Base-by-base conservation (phyloP, 2,888 invertebrate genomes). In the Physocephala rufipes region DNA sequence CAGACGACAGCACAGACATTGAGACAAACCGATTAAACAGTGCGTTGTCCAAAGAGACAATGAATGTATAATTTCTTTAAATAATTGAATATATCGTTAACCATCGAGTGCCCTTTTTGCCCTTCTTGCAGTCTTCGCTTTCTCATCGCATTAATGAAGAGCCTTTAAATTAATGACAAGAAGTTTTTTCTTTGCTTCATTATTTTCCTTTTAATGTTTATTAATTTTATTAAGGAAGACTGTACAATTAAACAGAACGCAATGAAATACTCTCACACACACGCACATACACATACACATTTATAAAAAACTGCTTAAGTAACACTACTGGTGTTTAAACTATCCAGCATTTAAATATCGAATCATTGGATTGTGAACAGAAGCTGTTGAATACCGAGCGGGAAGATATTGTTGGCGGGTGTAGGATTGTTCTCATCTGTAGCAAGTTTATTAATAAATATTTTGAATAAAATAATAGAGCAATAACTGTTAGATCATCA, bases 211-310 rank as follows among this genome's bases (percentile, higher is more conserved):
- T 21, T 45, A 21, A 12, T 65, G 15, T 51, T 16, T 51, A 30
- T 65, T 66, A 66, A 66, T 53, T 55, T 36, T 59, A 26, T 59
- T n/a, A n/a, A n/a, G n/a, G 28, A 47, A n/a, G 49, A 62, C 61
- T 53, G 61, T 51, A 62, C 62, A 68, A 68, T 68, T 68, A 62
- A 49, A 30, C 62, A 62, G 16, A 62, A 68, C 62, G 47, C 68
- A 21, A 9, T n/a, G 59, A n/a, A 49, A 19, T 19, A 19, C 43
- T 4, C 36, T 36, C 36, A 36, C n/a, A 36, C 36, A 9, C 4
- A 36, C 5, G 5, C 19, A 68, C 30, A 62, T 62, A 61, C 49
- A 62, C 68, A 68, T 62, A 61, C 68, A 62, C 68, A 30, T 24
- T n/a, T n/a, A n/a, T n/a, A n/a, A n/a, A n/a, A n/a, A n/a, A n/a